Percentiles rank a stretch among this genome's conserved stretches.
Conservation (phyloP, 2,797 vertebrate genomes). For the Sebastes iracundus region DNA sequence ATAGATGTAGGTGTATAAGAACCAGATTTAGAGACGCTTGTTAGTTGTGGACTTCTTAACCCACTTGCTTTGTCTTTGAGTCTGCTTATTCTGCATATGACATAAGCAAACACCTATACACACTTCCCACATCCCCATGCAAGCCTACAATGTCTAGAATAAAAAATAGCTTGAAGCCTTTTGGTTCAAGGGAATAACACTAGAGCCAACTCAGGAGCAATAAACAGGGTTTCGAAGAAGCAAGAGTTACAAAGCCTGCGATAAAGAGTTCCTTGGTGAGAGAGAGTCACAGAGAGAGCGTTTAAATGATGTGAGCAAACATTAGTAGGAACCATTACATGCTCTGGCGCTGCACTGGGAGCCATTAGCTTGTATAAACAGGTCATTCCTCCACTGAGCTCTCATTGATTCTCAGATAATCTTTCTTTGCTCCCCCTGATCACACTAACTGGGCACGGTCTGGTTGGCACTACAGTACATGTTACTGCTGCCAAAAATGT, state of each 20-base stretch:
- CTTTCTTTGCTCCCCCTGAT: constrained; percentile 48
- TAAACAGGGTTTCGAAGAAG: constrained; percentile 32
- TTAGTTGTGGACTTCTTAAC: background rate
- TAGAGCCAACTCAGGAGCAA: constrained; percentile 9
- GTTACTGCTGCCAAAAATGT: constrained; percentile 12
- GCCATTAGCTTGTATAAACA: constrained; percentile 73
- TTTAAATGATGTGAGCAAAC: constrained; percentile 50
- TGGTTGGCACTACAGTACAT: constrained; percentile 9
- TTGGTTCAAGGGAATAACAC: constrained; percentile 20
- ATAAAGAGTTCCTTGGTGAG: constrained; percentile 24
- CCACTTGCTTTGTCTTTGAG: background rate
- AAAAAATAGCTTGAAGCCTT: constrained; percentile 11
- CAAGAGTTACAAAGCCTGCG: constrained; percentile 9
- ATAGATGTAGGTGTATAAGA: background rate
- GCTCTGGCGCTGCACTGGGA: constrained; percentile 54
- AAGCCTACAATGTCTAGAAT: constrained; percentile 2
- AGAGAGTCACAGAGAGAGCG: background rate
- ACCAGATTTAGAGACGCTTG: background rate
- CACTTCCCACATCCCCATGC: background rate
- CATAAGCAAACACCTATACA: background rate
- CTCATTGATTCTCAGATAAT: constrained; percentile 64
- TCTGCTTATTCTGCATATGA: background rate
- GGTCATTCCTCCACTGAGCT: constrained; percentile 62
- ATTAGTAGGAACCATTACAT: constrained; percentile 66
- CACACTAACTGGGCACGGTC: constrained; percentile 17